Evolutionary conservation across 2,113 vertebrate species (phyloP).

Genomic region (Caranx melampygus): DNA sequence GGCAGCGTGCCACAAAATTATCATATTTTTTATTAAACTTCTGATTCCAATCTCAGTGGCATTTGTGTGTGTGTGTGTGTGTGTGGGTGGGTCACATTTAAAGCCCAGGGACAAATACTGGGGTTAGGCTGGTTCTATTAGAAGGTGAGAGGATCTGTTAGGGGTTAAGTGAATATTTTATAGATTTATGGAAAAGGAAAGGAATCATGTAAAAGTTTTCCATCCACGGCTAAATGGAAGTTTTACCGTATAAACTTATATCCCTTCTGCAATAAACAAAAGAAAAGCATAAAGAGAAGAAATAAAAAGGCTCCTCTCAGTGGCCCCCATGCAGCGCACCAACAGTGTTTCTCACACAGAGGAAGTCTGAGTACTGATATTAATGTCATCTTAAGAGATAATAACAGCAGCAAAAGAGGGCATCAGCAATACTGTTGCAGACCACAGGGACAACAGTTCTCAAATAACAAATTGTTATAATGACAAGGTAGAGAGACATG

Average conservation of each 20-base stretch:
- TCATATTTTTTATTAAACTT: slow-evolving; percentile 63
- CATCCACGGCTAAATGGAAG: not conserved
- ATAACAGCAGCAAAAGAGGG: not conserved
- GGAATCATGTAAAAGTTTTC: not conserved
- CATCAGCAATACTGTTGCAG: not conserved
- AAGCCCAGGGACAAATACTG: slow-evolving; percentile 38
- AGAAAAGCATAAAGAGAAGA: not conserved
- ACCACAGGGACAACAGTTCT: not conserved
- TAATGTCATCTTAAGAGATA: slow-evolving; percentile 5
- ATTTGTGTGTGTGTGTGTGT: slow-evolving; percentile 32
- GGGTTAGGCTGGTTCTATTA: slow-evolving; percentile 19
- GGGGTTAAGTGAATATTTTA: not conserved
- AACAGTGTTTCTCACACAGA: not conserved
- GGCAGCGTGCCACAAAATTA: slow-evolving; percentile 45
- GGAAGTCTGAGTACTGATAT: not conserved
- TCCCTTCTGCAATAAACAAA: not conserved
- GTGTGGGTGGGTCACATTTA: slow-evolving; percentile 3
- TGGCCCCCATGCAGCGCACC: not conserved
- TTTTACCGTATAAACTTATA: not conserved
- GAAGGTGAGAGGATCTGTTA: not conserved
- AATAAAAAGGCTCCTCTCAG: too few relatives aligned
- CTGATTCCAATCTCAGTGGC: slow-evolving; percentile 31
- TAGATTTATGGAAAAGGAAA: not conserved
- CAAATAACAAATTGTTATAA: slow-evolving; percentile 25
- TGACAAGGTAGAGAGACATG: not conserved